Evolutionary conservation across 1,140 invertebrate genomes (phyloP), one percentile per base, ranked within the genome.

Genomic region (Myzus persicae): DNA sequence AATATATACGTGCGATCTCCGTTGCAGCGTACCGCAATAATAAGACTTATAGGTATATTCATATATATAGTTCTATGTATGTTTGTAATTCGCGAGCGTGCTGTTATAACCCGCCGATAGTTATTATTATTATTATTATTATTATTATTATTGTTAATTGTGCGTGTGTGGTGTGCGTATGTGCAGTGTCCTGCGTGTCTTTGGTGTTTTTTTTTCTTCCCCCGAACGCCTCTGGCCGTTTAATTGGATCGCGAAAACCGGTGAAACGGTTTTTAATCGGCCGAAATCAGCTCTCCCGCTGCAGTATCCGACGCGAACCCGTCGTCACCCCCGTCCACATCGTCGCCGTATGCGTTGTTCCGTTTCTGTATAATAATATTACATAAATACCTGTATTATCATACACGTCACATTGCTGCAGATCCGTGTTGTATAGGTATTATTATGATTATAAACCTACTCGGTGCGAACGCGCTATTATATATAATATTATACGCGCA

Each of bases 201-300:
- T 22, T 0, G 20, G 48, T 51, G 48, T 51, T 76, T n/a, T 67
- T n/a, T 14, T 76, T 76, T 76, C 59, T 76, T 76, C 59, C 59
- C 7, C 31, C 59, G n/a, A 85, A 42, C 40, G 40, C 40, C 84
- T 85, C 26, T 85, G 84, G 38, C 84, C 2, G 26, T 44, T 44
- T 44, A 85, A 85, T 85, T 85, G 84, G 42, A 85, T 84, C 38
- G 22, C 38, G 38, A 24, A 84, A 84, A 84, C 84, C 84, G 84
- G 84, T 85, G 84, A 42, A 44, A 85, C 40, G 40, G 24, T 44
- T 85, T 82, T 85, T 85, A 85, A 85, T 44, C 40, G 24, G 11
- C 1, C 38, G 4, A 84, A 40, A 42, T 84, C 9, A 48, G 14
- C 14, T 48, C 46, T 48, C 82, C 42, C 82, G 22, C 59, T 31